Base-by-base conservation (phyloP, 1,140 invertebrate species). In the Scaptomyza montana region DNA sequence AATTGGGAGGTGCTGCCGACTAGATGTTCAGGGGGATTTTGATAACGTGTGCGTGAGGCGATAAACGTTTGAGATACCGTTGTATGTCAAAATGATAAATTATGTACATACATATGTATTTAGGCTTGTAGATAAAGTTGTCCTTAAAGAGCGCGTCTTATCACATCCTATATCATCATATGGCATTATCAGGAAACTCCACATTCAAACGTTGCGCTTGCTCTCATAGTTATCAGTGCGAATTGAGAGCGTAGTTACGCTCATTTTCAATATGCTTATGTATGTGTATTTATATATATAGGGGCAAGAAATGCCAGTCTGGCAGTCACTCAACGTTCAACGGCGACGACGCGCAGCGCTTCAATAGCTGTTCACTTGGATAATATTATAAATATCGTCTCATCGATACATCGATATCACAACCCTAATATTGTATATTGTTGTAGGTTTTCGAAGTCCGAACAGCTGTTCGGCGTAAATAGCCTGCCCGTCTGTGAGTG, bases 41-140 rank as follows among this genome's bases (percentile, higher is more conserved):
- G 82, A 87, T 87, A 87, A 87, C 43, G 55, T 55, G 51, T 87
- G 82, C 82, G 82, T 87, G 82, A 59, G 68, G 25, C 30, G 30
- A 25, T 33, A 16, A 80, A 74, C 79, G 82, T 84, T 50, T 36
- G 6, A 43, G 49, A 59, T 62, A 65, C 36, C 41, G 16, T 30
- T 74, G 84, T 71, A 49, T 53, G 41, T 89, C 72, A 86, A 80
- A 72, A 62, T 72, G 47, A 68, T 65, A 72, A 39, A 50, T 49
- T 57, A 36, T 53, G 16, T 39, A 57, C 30, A 36, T 39, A 57
- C 41, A 45, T 41, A 7, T 33, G 16, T 16, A 36, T 9, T 36
- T 9, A 36, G 8, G 21, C 30, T 5, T 49, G n/a, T n/a, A 19
- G 7, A 46, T 46, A 55, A 39, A 25, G 50, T 64, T 51, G 47